These are phyloP conservation scores for Parauchenoglanis ngamensis DNA, from an alignment of 2,797 vertebrate genomes.

Conservation along the genomic window DNA sequence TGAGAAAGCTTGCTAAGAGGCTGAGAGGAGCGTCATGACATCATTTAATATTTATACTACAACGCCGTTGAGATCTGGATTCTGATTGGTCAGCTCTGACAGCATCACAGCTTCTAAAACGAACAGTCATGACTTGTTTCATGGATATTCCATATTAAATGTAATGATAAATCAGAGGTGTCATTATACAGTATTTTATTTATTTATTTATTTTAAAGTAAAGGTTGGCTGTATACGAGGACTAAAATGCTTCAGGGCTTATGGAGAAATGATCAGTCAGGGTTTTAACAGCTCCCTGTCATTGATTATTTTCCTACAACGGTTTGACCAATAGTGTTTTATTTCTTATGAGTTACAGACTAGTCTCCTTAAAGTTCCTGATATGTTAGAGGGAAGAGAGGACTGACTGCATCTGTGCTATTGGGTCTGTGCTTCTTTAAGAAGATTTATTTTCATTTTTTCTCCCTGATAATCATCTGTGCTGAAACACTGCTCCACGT, in stretches of 20 bases:
- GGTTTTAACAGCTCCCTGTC: no score
- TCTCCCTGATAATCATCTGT: not conserved
- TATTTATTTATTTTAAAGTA: no score
- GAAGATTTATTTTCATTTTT: not conserved
- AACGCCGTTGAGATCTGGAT: not conserved
- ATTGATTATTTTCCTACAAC: no score
- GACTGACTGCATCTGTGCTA: not conserved
- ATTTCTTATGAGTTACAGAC: no score
- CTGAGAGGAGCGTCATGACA: constrained; percentile 65
- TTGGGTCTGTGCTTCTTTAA: not conserved
- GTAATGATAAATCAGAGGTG: no score
- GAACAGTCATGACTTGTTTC: not conserved
- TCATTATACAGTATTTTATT: no score
- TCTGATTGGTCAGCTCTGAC: not conserved
- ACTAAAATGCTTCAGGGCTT: no score
- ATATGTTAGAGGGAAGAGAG: not conserved
- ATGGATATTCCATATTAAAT: not conserved
- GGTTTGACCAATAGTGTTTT: no score
- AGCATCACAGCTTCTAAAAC: not conserved
- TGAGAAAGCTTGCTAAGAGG: constrained; percentile 49
- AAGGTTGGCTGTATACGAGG: no score
- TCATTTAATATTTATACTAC: not conserved
- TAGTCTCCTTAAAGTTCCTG: not conserved
- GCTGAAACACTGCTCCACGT: not conserved
- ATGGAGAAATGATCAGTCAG: no score